These are phyloP conservation scores for Melanotus villosus DNA, from an alignment of 2,888 invertebrate species.

Conservation along the genomic window DNA sequence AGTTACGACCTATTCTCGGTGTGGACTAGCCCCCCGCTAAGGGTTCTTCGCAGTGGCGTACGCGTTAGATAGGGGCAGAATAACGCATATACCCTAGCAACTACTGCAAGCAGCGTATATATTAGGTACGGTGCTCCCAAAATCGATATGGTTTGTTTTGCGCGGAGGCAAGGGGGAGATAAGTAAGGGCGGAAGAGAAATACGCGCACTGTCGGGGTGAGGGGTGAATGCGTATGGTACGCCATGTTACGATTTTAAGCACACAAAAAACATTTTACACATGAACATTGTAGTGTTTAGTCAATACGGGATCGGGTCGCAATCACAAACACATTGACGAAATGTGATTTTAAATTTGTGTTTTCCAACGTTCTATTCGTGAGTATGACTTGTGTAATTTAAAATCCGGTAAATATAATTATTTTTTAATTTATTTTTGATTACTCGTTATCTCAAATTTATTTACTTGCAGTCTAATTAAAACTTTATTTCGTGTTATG, in stretches of 20 bases:
- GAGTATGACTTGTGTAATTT: constrained; percentile 43
- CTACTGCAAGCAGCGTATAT: constrained; percentile 62
- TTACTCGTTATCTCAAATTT: constrained; percentile 39
- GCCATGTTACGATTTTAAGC: constrained; percentile 66
- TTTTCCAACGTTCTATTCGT: constrained; percentile 37
- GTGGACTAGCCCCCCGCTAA: constrained; percentile 39
- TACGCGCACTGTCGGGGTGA: constrained; percentile 60
- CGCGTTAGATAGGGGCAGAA: constrained; percentile 53
- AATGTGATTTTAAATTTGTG: constrained; percentile 49
- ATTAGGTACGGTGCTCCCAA: constrained; percentile 66
- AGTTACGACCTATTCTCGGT: constrained; percentile 49
- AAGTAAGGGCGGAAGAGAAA: constrained; percentile 63
- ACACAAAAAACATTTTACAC: constrained; percentile 65
- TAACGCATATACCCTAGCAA: constrained; percentile 63
- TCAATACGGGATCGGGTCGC: constrained; percentile 58
- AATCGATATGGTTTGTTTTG: constrained; percentile 70
- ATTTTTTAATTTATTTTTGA: constrained; percentile 39
- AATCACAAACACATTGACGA: constrained; percentile 44
- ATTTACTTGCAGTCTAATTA: constrained; percentile 36
- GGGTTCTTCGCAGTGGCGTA: constrained; percentile 54
- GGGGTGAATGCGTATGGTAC: constrained; percentile 65
- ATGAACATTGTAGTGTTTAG: constrained; percentile 65
- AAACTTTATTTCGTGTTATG: constrained; percentile 32
- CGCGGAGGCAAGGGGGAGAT: constrained; percentile 57
- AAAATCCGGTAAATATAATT: constrained; percentile 41